A percentile compares a stretch with the other conserved stretches of the same genome.
phyloP scores from a whole-genome alignment of 2,888 invertebrate genomes.

The Cephus spinipes region DNA sequence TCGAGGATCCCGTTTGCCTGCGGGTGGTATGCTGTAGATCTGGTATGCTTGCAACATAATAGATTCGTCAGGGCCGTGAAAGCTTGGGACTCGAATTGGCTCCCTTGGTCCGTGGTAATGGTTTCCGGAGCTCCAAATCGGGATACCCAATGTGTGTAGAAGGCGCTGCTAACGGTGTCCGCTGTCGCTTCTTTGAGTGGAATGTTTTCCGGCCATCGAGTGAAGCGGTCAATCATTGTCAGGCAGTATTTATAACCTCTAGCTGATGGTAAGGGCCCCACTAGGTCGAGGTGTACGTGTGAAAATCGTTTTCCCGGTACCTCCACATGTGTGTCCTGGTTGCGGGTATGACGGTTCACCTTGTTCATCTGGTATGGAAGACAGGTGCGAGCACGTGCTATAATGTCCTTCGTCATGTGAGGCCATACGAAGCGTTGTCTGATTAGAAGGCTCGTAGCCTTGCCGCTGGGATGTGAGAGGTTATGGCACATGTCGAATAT shows the following conservation, averaged over 20 bases:
- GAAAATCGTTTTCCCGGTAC: too few relatives aligned
- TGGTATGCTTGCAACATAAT: conserved; percentile 22
- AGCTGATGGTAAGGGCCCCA: conserved; percentile 25
- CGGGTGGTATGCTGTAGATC: conserved; percentile 30
- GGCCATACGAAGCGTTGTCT: conserved; percentile 34
- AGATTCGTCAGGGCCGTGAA: conserved; percentile 26
- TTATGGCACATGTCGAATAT: conserved; percentile 30
- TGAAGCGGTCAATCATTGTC: conserved; percentile 23
- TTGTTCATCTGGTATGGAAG: conserved; percentile 28
- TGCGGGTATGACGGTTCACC: conserved; percentile 18
- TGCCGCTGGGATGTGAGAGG: conserved; percentile 30
- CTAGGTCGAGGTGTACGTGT: conserved; percentile 13
- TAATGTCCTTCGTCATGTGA: conserved; percentile 25
- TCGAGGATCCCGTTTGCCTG: conserved; percentile 24
- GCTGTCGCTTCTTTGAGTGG: conserved; percentile 44
- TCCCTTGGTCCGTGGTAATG: conserved; percentile 45
- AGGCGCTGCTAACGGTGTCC: conserved; percentile 38
- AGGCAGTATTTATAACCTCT: conserved; percentile 43
- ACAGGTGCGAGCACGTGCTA: conserved; percentile 27
- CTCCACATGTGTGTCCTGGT: background rate
- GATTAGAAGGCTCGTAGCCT: conserved; percentile 26
- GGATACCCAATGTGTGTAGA: conserved; percentile 42
- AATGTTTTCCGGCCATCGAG: conserved; percentile 44
- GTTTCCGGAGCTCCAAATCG: conserved; percentile 43
- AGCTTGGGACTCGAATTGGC: conserved; percentile 36